Base-by-base conservation (phyloP, 1,140 invertebrate species). In the Drosophila sechellia region DNA sequence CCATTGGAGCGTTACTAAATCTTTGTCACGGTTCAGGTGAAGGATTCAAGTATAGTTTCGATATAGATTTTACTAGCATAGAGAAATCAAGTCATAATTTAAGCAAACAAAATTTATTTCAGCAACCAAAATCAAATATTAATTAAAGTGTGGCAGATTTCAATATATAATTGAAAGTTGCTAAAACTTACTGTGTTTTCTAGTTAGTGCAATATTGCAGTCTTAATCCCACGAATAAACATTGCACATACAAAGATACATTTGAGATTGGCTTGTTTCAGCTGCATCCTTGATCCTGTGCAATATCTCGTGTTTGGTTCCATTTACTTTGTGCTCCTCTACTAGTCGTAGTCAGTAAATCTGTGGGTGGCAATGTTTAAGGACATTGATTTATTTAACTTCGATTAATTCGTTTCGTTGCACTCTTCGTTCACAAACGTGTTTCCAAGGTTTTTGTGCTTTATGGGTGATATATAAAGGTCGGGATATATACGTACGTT, bases 351-450 rank as follows among this genome's bases (percentile, higher is more conserved):
- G 59, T 58, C 54, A 61, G 55, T 80, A 91, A 90, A 90, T 90
- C 89, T 90, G 63, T 77, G 69, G 52, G 46, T 55, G 48, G 65
- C 10, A 70, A 90, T 81, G 75, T 80, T 84, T 84, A 81, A 85
- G 72, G 89, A 91, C 89, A 83, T 91, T 91, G 89, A 91, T 91
- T 91, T 91, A 91, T 91, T 91, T 91, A 64, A 91, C 75, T 91
- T 91, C 89, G 89, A 91, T 91, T 91, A 91, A 91, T 91, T 86
- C 76, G 79, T 90, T 91, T 85, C 68, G 65, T 68, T 53, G 46
- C 27, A 27, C 57, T 17, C 20, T 15, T 15, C 22, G 54, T 73
- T 50, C 66, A 56, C 59, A 65, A 65, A 54, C 64, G 64, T 70
- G 66, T 70, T 64, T 70, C 66, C 63, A 69, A 55, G 25, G 52